Evolutionary conservation across 1,140 invertebrate genomes (phyloP).

Genomic region (Papilio polyxenes): DNA sequence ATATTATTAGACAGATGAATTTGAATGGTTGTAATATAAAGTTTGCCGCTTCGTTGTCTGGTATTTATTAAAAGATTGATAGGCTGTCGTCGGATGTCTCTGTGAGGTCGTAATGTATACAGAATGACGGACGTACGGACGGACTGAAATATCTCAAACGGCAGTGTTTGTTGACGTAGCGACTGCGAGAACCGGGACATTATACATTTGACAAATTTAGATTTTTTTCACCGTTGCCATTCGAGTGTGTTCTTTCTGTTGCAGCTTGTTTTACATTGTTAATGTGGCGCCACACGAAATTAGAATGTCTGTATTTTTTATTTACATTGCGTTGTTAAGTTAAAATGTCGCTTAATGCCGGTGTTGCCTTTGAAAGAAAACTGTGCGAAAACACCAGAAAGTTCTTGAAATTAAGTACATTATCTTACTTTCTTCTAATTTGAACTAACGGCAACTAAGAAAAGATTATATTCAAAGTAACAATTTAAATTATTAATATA

Average conservation of each 20-base stretch:
- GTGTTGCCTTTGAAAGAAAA: not conserved
- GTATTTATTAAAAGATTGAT: slow-evolving; percentile 79
- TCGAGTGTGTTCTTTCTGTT: slow-evolving; percentile 15
- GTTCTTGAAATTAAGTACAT: no score
- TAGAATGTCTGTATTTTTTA: slow-evolving; percentile 13
- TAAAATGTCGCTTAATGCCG: not conserved
- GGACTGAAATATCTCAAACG: slow-evolving; percentile 71
- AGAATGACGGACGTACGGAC: slow-evolving; percentile 61
- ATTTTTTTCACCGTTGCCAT: slow-evolving; percentile 51
- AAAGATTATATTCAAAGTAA: no score
- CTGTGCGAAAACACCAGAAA: not conserved
- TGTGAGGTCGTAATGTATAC: slow-evolving; percentile 70
- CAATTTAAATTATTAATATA: no score
- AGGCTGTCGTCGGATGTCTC: slow-evolving; percentile 74
- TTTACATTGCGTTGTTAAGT: not conserved
- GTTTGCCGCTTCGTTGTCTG: slow-evolving; percentile 44
- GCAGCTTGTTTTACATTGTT: slow-evolving; percentile 11
- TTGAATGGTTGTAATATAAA: slow-evolving; percentile 6
- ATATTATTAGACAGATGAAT: not conserved
- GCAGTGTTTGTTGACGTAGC: slow-evolving; percentile 69
- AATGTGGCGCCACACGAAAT: slow-evolving; percentile 18
- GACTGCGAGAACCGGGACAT: slow-evolving; percentile 56
- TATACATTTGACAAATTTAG: slow-evolving; percentile 67
- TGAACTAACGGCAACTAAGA: no score
- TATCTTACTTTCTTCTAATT: no score